phyloP scores from a whole-genome alignment of 2,113 vertebrate genomes.

The Microcebus ravelobensis region DNA sequence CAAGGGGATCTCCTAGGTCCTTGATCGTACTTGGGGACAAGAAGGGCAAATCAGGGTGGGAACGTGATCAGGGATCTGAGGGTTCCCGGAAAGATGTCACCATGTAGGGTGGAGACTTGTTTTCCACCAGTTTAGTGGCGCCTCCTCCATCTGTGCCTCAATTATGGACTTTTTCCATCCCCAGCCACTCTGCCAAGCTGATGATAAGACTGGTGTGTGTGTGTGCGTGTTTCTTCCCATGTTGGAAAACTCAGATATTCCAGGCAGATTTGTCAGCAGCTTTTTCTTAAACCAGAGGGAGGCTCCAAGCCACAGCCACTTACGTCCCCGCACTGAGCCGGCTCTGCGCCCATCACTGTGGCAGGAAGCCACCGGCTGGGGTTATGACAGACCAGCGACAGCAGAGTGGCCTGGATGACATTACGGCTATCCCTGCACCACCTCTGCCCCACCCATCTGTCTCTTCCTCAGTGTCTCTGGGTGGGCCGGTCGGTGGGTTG shows the following conservation, averaged over 20 bases:
- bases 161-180: neutral
- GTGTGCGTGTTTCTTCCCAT: neutral
- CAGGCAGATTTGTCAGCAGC: constrained; percentile 59
- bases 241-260: constrained; percentile 65
- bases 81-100: neutral
- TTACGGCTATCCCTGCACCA: neutral
- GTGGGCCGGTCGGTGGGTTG: too few species aligned
- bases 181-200: neutral
- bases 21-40: neutral
- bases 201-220: neutral
- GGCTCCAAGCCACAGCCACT: neutral
- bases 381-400: neutral
- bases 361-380: neutral
- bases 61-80: neutral
- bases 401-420: neutral
- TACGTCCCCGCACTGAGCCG: neutral
- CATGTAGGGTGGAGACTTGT: neutral
- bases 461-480: too few species aligned
- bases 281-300: constrained; percentile 24
- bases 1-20: neutral
- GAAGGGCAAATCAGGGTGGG: neutral
- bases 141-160: neutral
- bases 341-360: neutral
- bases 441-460: neutral
- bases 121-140: neutral